Conservation (phyloP, 2,797 vertebrate genomes). For the Threskiornis aethiopicus region DNA sequence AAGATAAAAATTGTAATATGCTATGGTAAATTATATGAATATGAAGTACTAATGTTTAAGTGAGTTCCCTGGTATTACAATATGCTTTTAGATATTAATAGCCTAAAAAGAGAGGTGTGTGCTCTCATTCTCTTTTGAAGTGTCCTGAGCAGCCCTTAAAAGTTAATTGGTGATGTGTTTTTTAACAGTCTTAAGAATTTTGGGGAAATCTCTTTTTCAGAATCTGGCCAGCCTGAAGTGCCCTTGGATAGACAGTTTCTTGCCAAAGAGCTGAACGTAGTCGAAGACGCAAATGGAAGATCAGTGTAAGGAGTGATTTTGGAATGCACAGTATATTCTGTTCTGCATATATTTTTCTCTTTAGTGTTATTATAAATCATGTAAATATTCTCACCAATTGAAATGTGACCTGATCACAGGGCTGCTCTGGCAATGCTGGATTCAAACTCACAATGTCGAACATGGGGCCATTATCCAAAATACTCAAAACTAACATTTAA, state of each 20-base stretch:
- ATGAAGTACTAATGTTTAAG: not conserved
- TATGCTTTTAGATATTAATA: not conserved
- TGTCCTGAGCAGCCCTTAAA: not conserved
- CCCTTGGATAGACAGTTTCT: constrained; percentile 92
- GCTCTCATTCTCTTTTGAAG: not conserved
- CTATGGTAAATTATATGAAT: not conserved
- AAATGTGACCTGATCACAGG: not conserved
- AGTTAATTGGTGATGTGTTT: not conserved
- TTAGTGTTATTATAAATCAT: not conserved
- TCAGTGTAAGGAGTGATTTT: constrained; percentile 84
- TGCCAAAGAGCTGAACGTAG: constrained; percentile 85
- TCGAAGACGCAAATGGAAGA: constrained; percentile 85
- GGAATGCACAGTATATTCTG: not conserved
- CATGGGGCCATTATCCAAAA: not conserved
- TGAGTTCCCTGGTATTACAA: not conserved
- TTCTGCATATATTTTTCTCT: not conserved
- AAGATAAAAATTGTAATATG: not conserved
- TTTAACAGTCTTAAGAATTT: not conserved
- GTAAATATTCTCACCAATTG: not conserved
- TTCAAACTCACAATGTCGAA: not conserved
- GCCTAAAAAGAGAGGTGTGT: not conserved
- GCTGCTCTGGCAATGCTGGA: not conserved
- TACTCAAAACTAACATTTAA: not conserved
- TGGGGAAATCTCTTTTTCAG: constrained; percentile 71
- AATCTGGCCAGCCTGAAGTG: constrained; percentile 89